Percentiles rank a stretch among this genome's conserved stretches.
Conservation (phyloP, 1,140 invertebrate genomes). For the Bombus superbus region DNA sequence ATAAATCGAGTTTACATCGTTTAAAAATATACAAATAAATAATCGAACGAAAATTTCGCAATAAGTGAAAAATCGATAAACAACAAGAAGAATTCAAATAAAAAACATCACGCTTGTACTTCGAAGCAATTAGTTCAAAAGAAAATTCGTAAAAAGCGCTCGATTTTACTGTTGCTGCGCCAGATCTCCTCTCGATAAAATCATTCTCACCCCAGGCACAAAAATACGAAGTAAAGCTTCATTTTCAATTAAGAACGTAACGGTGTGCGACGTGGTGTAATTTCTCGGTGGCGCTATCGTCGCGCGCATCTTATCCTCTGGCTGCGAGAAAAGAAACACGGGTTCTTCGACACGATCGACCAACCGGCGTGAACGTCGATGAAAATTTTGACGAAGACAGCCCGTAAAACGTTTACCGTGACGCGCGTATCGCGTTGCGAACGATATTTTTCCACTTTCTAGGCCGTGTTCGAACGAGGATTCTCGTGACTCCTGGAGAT, state of each 20-base stretch:
- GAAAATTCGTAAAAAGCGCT: too few relatives aligned
- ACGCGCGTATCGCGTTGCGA: background rate
- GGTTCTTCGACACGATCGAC: background rate
- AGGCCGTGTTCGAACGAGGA: background rate
- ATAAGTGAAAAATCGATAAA: too few relatives aligned
- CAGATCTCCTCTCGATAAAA: too few relatives aligned
- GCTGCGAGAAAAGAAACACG: background rate
- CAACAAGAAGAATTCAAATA: too few relatives aligned
- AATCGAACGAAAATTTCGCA: too few relatives aligned
- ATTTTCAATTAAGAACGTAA: constrained; percentile 15
- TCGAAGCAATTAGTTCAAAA: too few relatives aligned
- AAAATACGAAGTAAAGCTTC: background rate
- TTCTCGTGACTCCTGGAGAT: constrained; percentile 13
- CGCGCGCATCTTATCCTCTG: background rate
- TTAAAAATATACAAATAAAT: too few relatives aligned
- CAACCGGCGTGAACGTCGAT: background rate
- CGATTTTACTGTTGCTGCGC: too few relatives aligned
- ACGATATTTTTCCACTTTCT: constrained; percentile 55
- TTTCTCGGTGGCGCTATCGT: background rate
- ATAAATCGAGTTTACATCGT: too few relatives aligned
- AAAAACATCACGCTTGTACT: too few relatives aligned
- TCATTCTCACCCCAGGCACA: too few relatives aligned
- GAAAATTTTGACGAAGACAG: background rate
- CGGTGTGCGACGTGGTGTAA: background rate
- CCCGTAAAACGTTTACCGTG: background rate